Evolutionary conservation across 2,888 invertebrate genomes (phyloP).

Genomic region (Adelognathus sp.): DNA sequence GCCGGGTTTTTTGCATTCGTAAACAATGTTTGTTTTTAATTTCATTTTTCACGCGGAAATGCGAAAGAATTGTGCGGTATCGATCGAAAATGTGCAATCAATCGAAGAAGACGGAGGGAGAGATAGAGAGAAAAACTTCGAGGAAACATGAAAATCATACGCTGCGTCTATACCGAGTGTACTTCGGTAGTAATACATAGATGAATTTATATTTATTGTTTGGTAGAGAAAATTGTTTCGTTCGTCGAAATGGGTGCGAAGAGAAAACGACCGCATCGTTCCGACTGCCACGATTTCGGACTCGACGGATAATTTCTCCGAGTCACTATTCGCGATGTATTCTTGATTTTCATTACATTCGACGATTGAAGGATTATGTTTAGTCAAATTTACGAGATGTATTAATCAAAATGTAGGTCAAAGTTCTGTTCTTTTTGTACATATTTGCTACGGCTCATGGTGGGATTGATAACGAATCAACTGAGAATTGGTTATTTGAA

Average conservation of each 20-base stretch:
- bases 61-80: not conserved
- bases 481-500: no score
- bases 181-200: not conserved
- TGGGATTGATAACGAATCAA: no score
- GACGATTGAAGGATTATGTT: no score
- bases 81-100: conserved; percentile 35
- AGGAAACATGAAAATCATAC: not conserved
- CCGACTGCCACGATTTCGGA: not conserved
- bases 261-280: not conserved
- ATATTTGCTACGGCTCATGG: no score
- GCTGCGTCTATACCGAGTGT: conserved; percentile 1
- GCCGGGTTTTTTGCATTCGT: conserved; percentile 63
- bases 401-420: no score
- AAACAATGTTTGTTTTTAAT: not conserved
- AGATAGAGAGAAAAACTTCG: not conserved
- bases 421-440: no score
- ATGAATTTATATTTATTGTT: conserved; percentile 47
- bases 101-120: not conserved
- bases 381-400: no score
- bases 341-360: no score
- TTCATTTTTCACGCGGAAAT: not conserved
- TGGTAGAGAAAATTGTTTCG: conserved; percentile 15
- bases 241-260: not conserved
- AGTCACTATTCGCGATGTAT: no score
- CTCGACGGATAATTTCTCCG: not conserved